Evolutionary conservation across 2,888 invertebrate species (phyloP), one percentile per base, ranked within the genome.

Genomic region (Drosophila formosana): DNA sequence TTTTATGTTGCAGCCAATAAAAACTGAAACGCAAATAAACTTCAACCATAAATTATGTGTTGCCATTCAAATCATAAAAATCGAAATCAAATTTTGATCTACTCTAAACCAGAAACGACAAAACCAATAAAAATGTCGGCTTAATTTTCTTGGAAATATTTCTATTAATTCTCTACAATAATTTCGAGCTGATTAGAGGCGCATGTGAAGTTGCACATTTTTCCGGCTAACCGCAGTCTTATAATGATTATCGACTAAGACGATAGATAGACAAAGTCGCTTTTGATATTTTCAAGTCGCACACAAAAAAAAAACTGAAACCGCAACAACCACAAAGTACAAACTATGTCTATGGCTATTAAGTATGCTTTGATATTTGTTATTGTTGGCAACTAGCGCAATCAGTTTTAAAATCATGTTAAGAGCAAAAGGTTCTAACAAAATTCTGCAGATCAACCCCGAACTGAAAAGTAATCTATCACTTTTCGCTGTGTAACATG

Each of bases 291-390:
- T 53, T 30, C 8, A 47, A 67, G 55, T 67, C 18, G 18, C 18
- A 18, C 18, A 18, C 18, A 18, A 18, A 18, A 18, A 18, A 18
- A 18, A 25, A 6, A 28, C 26, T 43, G 66, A 50, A 64, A 74
- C 73, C 75, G 56, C 73, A 74, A 57, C 56, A 68, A 45, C 72
- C 72, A 73, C 72, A 74, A 53, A 57, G 65, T 57, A 46, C 32
- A 41, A 37, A 68, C 43, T 32, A 46, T 5, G 51, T 3, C 3
- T 37, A 23, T 34, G 49, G 28, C 34, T 55, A 46, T 71, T 65
- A 66, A 71, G 68, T 72, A 41, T 45, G 55, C 50, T 46, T 25
- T 39, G 52, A 53, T 69, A 58, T 66, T 49, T 71, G 72, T 47
- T 62, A 45, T 75, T 52, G 43, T 32, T 45, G 43, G 43, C 8